Evolutionary conservation across 1,140 invertebrate species (phyloP), one percentile per base, ranked within the genome.

Genomic region (Philotrypesis tridentata): DNA sequence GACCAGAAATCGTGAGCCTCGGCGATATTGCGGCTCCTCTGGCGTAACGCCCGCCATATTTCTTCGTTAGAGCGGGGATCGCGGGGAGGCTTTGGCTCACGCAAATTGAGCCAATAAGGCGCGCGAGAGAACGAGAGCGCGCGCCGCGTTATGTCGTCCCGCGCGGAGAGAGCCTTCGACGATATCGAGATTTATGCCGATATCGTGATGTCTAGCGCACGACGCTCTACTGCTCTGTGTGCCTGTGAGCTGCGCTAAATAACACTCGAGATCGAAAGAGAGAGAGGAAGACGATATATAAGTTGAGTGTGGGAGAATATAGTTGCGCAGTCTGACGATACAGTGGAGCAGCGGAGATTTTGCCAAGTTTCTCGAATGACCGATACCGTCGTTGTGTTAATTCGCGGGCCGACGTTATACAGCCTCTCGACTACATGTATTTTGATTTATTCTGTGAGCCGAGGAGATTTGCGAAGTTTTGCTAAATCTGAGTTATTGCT

Each of bases 81-180:
- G 33, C 31, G 65, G 23, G 11, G 55, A 31, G 71, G 63, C 75
- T 67, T 77, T 27, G 61, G 67, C 21, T 60, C 67, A 71, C 37
- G 77, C 77, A 70, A 79, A 79, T 79, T 79, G 77, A 79, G 77
- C 77, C 40, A 71, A 68, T 79, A 71, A 78, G 21, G 76, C 43
- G 63, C 14, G 37, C 65, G 23, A 63, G 55, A 65, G 74, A 33
- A 60, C 17, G 60, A 25, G 25, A 6, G 60, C 14, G 23, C 43
- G 11, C 60, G 73, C 55, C 60, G 73, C 55, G 55, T 48, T 23
- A 60, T 60, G 29, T 29, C 25, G 72, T n/a, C n/a, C n/a, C 17
- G 40, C 72, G 61, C 23, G n/a, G n/a, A n/a, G n/a, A n/a, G n/a
- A 65, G 71, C 25, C 21, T 27, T n/a, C 67, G 67, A 70, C 71